These are phyloP conservation scores for Drosophila subquinaria DNA, from an alignment of 2,888 invertebrate species.

Conservation along the genomic window DNA sequence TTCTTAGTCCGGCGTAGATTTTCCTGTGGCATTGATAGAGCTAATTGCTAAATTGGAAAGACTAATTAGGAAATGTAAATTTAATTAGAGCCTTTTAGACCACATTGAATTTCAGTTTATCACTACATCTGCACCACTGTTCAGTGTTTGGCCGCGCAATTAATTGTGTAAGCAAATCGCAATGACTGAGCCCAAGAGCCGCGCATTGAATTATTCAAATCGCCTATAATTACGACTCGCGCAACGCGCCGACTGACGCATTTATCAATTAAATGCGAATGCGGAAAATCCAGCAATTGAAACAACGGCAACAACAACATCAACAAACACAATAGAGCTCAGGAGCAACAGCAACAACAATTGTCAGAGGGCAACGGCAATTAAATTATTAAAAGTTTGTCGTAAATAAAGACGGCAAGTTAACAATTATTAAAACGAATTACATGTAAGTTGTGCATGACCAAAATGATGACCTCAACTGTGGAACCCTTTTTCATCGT, in stretches of 20 bases:
- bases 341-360: slow-evolving; percentile 33
- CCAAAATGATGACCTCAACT: slow-evolving; percentile 59
- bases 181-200: slow-evolving; percentile 37
- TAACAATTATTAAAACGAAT: slow-evolving; percentile 80
- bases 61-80: too few relatives aligned
- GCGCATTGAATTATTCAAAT: slow-evolving; percentile 77
- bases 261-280: slow-evolving; percentile 81
- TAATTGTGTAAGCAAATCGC: slow-evolving; percentile 79
- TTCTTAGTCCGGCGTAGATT: too few relatives aligned
- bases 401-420: slow-evolving; percentile 75
- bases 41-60: too few relatives aligned
- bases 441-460: slow-evolving; percentile 60
- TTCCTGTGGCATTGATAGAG: too few relatives aligned
- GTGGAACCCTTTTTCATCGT: slow-evolving; percentile 3
- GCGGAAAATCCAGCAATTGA: slow-evolving; percentile 64
- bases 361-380: slow-evolving; percentile 56
- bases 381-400: slow-evolving; percentile 80
- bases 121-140: slow-evolving; percentile 25
- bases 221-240: slow-evolving; percentile 75
- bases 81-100: too few relatives aligned
- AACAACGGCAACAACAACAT: slow-evolving; percentile 38
- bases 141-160: slow-evolving; percentile 57
- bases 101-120: not conserved
- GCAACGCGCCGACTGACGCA: slow-evolving; percentile 50
- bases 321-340: slow-evolving; percentile 4